Evolutionary conservation across 2,797 vertebrate species (phyloP), one percentile per base, ranked within the genome.

Genomic region (Schizopygopsis malacanthus): DNA sequence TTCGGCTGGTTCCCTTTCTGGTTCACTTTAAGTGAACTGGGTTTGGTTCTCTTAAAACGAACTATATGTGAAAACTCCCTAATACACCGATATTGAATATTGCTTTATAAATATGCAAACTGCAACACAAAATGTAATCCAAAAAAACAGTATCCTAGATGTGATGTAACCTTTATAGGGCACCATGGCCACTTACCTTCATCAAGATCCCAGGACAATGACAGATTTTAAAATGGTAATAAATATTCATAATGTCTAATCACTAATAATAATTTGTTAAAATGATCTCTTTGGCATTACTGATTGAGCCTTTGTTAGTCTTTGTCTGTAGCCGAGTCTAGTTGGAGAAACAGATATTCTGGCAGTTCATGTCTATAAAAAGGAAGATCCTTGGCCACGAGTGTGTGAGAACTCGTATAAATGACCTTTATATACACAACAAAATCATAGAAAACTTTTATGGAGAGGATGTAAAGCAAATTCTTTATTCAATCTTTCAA

Each of bases 391-490:
- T 75, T 52, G 45, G 16, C 16, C 4, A 52, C 20, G 16, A 9
- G 20, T n/a, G n/a, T 73, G 4, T 28, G 15, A 71, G 69, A 6
- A 13, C 39, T 50, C 25, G 0, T 33, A 52, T 16, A 75, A 52
- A 8, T 54, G 10, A 76, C 50, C 20, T 39, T 69, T 18, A 67
- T 37, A 67, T 67, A 61, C 59, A 61, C 20, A 76, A 75, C 47
- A 76, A 76, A 41, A 41, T 59, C 37, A 59, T 59, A 78, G 20
- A 78, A 41, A 59, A 16, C 37, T 78, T 78, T 78, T 13, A 78
- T 41, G 11, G 20, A 22, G 6, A 59, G 52, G 33, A n/a, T 59
- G 33, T 61, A 2, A 78, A 79, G n/a, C 39, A 18, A 43, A 79
- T 65, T 45, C 59, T 79, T 28, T 45, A 43, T 61, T 41, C 33